Evolutionary conservation across 2,888 invertebrate species (phyloP).

Genomic region (Lasiommata megera): DNA sequence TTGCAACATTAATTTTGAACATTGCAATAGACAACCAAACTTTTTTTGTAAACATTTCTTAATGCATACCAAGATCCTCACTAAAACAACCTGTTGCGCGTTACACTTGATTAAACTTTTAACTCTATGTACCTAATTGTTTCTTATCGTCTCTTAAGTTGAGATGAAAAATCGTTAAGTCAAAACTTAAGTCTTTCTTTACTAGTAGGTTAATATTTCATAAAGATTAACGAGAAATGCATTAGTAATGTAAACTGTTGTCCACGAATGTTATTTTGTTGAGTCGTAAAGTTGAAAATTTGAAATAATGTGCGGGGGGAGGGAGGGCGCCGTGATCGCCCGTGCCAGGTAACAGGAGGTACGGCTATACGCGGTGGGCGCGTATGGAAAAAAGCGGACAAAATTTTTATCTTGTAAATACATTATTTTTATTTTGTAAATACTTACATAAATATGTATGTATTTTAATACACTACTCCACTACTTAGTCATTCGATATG

Average conservation of each 20-base stretch:
- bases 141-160: not conserved
- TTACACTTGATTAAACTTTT: not conserved
- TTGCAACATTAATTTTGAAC: not conserved
- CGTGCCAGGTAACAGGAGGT: conserved; percentile 80
- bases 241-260: conserved; percentile 35
- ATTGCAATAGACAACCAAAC: not conserved
- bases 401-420: conserved; percentile 10
- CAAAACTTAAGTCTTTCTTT: not conserved
- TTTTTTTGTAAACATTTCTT: not conserved
- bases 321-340: conserved; percentile 51
- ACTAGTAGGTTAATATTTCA: not conserved
- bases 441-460: not conserved
- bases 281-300: conserved; percentile 47
- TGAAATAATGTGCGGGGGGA: conserved; percentile 45
- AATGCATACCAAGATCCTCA: not conserved
- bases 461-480: not conserved
- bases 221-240: conserved; percentile 17
- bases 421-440: not conserved
- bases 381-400: conserved; percentile 5
- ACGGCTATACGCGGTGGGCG: conserved; percentile 55
- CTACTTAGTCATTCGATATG: too few species aligned
- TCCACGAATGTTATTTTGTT: conserved; percentile 35
- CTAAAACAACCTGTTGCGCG: not conserved
- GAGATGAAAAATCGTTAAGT: not conserved
- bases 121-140: not conserved